Evolutionary conservation across 2,797 vertebrate species (phyloP).

Genomic region (Capromys pilorides): DNA sequence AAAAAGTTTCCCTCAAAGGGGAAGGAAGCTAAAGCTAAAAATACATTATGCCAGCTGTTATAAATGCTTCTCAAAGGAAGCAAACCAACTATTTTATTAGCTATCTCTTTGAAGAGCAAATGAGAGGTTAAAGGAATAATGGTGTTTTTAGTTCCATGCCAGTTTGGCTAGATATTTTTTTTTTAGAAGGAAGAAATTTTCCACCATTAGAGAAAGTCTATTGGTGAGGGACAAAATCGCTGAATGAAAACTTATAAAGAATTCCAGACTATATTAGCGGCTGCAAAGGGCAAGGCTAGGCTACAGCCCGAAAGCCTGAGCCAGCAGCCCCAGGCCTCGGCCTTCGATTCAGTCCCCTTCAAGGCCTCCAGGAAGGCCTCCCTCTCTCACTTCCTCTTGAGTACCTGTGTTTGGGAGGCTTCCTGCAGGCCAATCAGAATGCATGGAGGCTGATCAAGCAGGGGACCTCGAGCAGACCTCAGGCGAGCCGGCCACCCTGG

Average conservation of each 20-base stretch:
- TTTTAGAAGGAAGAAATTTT: constrained; percentile 59
- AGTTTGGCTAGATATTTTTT: constrained; percentile 64
- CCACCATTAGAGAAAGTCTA: constrained; percentile 37
- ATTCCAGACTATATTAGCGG: not conserved
- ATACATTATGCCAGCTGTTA: constrained; percentile 82
- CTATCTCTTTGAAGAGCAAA: constrained; percentile 83
- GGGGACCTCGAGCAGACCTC: not conserved
- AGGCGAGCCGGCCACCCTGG: not conserved
- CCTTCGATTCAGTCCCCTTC: not conserved
- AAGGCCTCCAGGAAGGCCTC: not conserved
- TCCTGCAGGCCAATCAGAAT: not conserved
- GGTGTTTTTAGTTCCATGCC: constrained; percentile 57
- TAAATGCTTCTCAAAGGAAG: constrained; percentile 84
- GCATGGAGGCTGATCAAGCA: not conserved
- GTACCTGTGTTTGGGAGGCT: not conserved
- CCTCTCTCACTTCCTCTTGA: not conserved
- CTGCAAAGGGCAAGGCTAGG: not conserved
- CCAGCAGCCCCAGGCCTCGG: not conserved
- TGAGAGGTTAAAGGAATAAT: constrained; percentile 80
- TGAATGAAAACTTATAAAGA: constrained; percentile 37
- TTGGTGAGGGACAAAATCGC: constrained; percentile 61
- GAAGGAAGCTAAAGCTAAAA: constrained; percentile 82
- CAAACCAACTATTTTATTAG: constrained; percentile 82
- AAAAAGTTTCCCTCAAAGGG: constrained; percentile 75
- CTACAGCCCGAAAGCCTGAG: not conserved